Conservation (phyloP, 2,797 vertebrate species). For the Phataginus tetradactyla region DNA sequence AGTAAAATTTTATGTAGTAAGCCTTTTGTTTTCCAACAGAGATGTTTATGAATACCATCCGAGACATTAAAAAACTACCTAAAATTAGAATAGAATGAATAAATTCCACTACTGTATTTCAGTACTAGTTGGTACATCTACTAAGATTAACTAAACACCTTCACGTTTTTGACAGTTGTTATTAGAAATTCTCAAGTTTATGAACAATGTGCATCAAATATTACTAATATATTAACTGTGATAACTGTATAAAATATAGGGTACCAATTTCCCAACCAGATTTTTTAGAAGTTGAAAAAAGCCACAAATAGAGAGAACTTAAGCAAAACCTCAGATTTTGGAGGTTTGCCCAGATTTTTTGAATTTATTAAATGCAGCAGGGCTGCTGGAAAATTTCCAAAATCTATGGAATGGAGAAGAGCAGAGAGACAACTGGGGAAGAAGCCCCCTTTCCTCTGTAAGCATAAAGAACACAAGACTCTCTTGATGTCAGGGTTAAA, state of each 20-base stretch:
- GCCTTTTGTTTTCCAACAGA: constrained; percentile 34
- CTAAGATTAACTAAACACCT: constrained; percentile 27
- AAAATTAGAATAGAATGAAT: constrained; percentile 12
- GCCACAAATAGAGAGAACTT: constrained; percentile 89
- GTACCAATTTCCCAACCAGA: constrained; percentile 76
- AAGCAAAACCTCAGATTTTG: constrained; percentile 90
- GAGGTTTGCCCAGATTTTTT: constrained; percentile 90
- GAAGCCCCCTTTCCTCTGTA: constrained; percentile 81
- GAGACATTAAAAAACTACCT: not conserved
- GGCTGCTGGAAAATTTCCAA: constrained; percentile 91
- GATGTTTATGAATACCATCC: not conserved
- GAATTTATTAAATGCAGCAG: constrained; percentile 95
- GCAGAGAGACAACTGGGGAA: constrained; percentile 79
- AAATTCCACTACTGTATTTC: not conserved
- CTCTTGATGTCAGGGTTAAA: constrained; percentile 76
- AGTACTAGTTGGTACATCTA: not conserved
- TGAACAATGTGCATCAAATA: constrained; percentile 60
- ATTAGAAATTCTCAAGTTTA: constrained; percentile 49
- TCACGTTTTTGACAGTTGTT: constrained; percentile 41
- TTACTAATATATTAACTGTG: constrained; percentile 68
- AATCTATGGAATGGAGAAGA: constrained; percentile 82
- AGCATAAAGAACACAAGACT: constrained; percentile 72
- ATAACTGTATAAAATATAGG: constrained; percentile 78
- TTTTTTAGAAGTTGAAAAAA: constrained; percentile 86
- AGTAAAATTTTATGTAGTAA: constrained; percentile 7